Base-by-base conservation (phyloP, 2,113 vertebrate species). In the Callocephalon fimbriatum region DNA sequence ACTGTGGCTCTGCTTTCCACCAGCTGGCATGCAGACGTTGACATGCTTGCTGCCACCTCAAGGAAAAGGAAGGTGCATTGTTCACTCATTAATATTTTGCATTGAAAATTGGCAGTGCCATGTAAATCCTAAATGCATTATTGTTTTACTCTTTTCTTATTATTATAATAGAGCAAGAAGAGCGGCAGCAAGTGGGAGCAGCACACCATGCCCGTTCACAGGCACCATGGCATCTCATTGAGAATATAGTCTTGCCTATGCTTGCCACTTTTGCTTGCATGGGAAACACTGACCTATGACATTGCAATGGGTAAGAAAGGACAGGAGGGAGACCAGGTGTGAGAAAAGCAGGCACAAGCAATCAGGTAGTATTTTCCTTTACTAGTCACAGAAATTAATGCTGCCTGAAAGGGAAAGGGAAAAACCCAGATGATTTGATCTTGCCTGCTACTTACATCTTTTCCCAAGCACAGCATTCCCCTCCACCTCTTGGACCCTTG, bases 1-100 rank as follows among this genome's bases (percentile, higher is more conserved):
- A 1, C 27, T 0, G 0, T 25, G 5, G 48, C 56, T 68, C 54
- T 31, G 48, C n/a, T 50, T 37, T 40, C 27, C 6, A 19, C 16
- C 25, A 31, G 45, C n/a, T n/a, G 19, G 4, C 3, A 6, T 16
- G 48, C 42, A n/a, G 63, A 19, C 11, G 20, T 15, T 50, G 38
- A 23, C 27, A 38, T 76, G 47, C 47, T 62, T 7, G 19, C 15
- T 76, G 68, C 18, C 16, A 31, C 27, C 63, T 73, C 77, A 38
- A 40, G 5, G 68, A 32, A 71, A 47, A 71, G 37, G 22, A 29
- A 38, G 6, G 54, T 38, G 6, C 0, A 0, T 45, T 0, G 0
- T 38, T 85, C 15, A 22, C 21, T 32, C 12, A 2, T 40, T 31
- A 40, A 37, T 21, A 12, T 20, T 53, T 59, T n/a, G 12, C 38